Evolutionary conservation across 2,888 invertebrate species (phyloP).

Genomic region (Baronia brevicornis): DNA sequence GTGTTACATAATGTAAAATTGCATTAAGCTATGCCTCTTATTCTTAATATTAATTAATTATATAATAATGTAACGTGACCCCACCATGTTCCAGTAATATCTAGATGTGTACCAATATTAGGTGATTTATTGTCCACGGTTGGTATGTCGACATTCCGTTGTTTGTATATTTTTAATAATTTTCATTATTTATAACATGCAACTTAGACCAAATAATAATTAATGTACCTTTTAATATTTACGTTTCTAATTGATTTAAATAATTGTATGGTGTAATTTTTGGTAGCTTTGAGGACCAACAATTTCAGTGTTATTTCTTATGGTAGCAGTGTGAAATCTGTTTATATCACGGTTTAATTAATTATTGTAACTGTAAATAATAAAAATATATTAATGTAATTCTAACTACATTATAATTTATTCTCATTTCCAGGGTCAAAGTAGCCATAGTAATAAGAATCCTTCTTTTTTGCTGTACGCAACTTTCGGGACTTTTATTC

Average conservation of each 20-base stretch:
- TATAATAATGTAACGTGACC: constrained; percentile 52
- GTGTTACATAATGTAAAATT: constrained; percentile 71
- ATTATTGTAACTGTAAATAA: constrained; percentile 69
- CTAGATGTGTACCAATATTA: constrained; percentile 62
- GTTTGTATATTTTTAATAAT: constrained; percentile 66
- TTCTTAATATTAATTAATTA: constrained; percentile 44
- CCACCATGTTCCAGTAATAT: constrained; percentile 74
- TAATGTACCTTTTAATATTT: constrained; percentile 74
- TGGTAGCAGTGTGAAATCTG: constrained; percentile 62
- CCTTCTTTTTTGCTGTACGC: too few relatives aligned
- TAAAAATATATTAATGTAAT: constrained; percentile 62
- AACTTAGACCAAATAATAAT: constrained; percentile 77
- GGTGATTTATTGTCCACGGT: constrained; percentile 52
- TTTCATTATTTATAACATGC: constrained; percentile 70
- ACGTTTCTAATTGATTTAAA: constrained; percentile 56
- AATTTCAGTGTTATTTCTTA: constrained; percentile 63
- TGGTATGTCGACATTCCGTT: constrained; percentile 74
- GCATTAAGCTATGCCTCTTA: constrained; percentile 59
- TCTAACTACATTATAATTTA: constrained; percentile 33
- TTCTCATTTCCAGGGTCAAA: too few relatives aligned
- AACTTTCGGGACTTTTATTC: too few relatives aligned
- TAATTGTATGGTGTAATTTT: constrained; percentile 57
- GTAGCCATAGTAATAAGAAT: too few relatives aligned
- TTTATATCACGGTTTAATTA: constrained; percentile 60
- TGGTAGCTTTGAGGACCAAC: constrained; percentile 74